Evolutionary conservation across 2,888 invertebrate genomes (phyloP), one percentile per base, ranked within the genome.

Genomic region (Drosophila pegasa): DNA sequence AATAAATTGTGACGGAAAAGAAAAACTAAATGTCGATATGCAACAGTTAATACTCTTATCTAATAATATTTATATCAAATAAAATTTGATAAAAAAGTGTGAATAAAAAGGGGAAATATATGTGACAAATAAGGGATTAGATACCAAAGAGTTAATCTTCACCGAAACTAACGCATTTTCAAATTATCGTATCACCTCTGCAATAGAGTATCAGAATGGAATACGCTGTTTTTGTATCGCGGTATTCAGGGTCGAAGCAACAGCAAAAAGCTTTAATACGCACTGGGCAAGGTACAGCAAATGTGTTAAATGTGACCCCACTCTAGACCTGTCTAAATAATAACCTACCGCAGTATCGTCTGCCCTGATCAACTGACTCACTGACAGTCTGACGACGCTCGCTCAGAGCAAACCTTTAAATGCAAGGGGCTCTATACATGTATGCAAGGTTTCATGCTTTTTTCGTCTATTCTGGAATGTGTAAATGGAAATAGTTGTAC

Each of bases 401-500:
- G 18, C 18, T 7, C 7, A 7, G 12, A 16, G 10, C 29, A 14
- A 18, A 29, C 7, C 10, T 16, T 45, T 6, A 10, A 27, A 20
- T 35, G 14, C 6, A 37, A 9, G 5, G n/a, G 25, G 6, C 25
- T 3, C 6, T 25, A 4, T 25, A 4, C 3, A 25, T 25, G 25
- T 25, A 25, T 25, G 6, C 25, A 25, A 25, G 6, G 25, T 6
- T 25, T 25, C 25, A 4, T 3, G 3, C 25, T 16, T 16, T 16
- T 16, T 37, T 2, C 8, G 12, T 16, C 3, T 10, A 14, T 50
- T 22, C 6, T 50, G 50, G 35, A 31, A 31, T 8, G 20, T 14
- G 16, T 3, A 48, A 35, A n/a, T 35, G 12, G 37, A 16, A 38
- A 3, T 25, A 7, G 6, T 9, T 38, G 2, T 51, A 89, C 92